A percentile compares a stretch with the other conserved stretches of the same genome.
Conservation (phyloP, 2,888 invertebrate species). For the Phaedon cochleariae region DNA sequence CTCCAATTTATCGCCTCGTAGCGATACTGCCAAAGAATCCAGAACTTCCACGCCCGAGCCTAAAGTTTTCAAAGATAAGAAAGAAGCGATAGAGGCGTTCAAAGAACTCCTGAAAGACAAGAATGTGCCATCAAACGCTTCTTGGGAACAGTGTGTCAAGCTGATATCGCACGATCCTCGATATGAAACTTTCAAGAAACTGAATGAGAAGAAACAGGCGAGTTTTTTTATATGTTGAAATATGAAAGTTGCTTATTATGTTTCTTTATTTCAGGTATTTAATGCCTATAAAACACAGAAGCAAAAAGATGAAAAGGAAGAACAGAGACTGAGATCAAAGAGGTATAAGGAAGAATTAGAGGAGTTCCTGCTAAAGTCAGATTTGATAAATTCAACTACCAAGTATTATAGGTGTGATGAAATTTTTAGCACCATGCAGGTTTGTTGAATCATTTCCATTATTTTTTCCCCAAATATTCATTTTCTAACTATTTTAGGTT, state of each 20-base stretch:
- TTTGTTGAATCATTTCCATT: too few species aligned
- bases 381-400: conserved; percentile 88
- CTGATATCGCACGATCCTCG: conserved; percentile 72
- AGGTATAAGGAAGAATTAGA: conserved; percentile 97
- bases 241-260: too few species aligned
- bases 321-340: conserved; percentile 87
- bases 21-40: conserved; percentile 51
- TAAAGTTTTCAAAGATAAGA: conserved; percentile 88
- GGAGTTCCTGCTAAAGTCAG: conserved; percentile 87
- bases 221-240: not conserved
- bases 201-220: conserved; percentile 95
- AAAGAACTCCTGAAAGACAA: conserved; percentile 93
- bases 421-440: conserved; percentile 67
- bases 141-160: conserved; percentile 98
- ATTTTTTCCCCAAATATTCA: not conserved
- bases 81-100: conserved; percentile 97
- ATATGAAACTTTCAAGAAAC: conserved; percentile 89
- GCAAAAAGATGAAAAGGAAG: conserved; percentile 97
- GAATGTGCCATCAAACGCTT: conserved; percentile 91
- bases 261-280: conserved; percentile 83
- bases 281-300: conserved; percentile 99
- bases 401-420: conserved; percentile 95
- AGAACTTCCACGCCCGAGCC: conserved; percentile 65
- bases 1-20: conserved; percentile 48
- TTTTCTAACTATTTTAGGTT: conserved; percentile 57